phyloP scores from a whole-genome alignment of 2,797 vertebrate genomes.

The Aeoliscus strigatus region DNA sequence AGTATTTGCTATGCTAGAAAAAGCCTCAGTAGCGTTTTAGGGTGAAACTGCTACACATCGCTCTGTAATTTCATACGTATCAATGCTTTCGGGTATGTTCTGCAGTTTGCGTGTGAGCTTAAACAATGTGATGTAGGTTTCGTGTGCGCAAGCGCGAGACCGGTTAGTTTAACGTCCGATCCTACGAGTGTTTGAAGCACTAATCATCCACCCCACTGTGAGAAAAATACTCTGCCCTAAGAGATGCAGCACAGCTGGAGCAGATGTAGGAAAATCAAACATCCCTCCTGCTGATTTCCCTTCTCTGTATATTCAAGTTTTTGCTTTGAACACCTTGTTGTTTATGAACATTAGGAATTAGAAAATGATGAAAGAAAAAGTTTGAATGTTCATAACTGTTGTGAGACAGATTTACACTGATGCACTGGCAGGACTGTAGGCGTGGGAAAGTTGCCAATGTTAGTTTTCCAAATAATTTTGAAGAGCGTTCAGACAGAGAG shows the following conservation, averaged over 20 bases:
- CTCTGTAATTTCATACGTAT: constrained; percentile 16
- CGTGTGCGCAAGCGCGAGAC: constrained; percentile 36
- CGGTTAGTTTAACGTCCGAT: no score
- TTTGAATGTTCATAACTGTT: no score
- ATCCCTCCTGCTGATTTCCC: constrained; percentile 35
- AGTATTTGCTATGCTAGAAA: no score
- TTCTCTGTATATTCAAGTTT: constrained; percentile 40
- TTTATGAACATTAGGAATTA: constrained; percentile 43
- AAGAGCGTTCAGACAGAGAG: no score
- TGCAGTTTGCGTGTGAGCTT: neutral
- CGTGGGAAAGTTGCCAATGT: no score
- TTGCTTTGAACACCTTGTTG: constrained; percentile 26
- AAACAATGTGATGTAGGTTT: constrained; percentile 50
- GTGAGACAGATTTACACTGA: no score
- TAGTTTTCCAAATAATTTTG: no score
- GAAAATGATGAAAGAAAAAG: constrained; percentile 21
- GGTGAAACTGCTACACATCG: constrained; percentile 5
- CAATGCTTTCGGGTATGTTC: neutral
- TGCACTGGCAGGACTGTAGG: no score
- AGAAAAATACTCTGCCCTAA: constrained; percentile 30
- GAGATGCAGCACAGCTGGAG: constrained; percentile 17
- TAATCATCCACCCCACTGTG: constrained; percentile 40
- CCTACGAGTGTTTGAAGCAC: constrained; percentile 33
- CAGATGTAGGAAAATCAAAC: constrained; percentile 42
- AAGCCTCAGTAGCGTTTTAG: constrained; percentile 13